Evolutionary conservation across 2,113 vertebrate species (phyloP).

Genomic region (Brienomyrus brachyistius): DNA sequence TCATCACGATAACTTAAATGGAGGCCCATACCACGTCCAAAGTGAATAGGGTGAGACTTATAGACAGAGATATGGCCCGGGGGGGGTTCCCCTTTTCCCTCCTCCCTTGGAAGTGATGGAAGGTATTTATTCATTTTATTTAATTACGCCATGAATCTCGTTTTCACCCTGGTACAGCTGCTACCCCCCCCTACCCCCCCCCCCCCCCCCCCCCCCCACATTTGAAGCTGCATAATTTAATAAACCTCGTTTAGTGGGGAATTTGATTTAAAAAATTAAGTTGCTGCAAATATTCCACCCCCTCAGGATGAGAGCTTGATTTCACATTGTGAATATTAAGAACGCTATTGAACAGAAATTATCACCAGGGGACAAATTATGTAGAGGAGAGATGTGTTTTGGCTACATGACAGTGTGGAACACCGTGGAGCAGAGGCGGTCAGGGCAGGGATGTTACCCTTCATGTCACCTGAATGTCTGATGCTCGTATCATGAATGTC

Average conservation of each 20-base stretch:
- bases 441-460: not conserved
- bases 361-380: constrained; percentile 67
- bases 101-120: constrained; percentile 32
- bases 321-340: constrained; percentile 58
- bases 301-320: constrained; percentile 55
- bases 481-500: not conserved
- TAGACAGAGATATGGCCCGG: constrained; percentile 49
- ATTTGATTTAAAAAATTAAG: constrained; percentile 73
- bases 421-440: constrained; percentile 11
- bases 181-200: constrained; percentile 23
- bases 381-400: constrained; percentile 37
- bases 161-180: constrained; percentile 46
- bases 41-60: constrained; percentile 45
- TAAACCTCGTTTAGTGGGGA: constrained; percentile 66
- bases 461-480: not conserved
- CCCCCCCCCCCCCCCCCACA: constrained; percentile 40
- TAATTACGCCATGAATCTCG: constrained; percentile 65
- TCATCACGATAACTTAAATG: not conserved
- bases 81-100: constrained; percentile 37
- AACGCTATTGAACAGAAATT: constrained; percentile 57
- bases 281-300: constrained; percentile 57
- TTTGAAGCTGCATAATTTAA: constrained; percentile 70
- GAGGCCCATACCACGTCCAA: not conserved
- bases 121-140: constrained; percentile 66
- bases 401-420: constrained; percentile 31